Percentiles rank a stretch among this genome's conserved stretches.
These are phyloP conservation scores for Bathynomus jamesi DNA, from an alignment of 1,140 invertebrate genomes.

Conservation along the genomic window DNA sequence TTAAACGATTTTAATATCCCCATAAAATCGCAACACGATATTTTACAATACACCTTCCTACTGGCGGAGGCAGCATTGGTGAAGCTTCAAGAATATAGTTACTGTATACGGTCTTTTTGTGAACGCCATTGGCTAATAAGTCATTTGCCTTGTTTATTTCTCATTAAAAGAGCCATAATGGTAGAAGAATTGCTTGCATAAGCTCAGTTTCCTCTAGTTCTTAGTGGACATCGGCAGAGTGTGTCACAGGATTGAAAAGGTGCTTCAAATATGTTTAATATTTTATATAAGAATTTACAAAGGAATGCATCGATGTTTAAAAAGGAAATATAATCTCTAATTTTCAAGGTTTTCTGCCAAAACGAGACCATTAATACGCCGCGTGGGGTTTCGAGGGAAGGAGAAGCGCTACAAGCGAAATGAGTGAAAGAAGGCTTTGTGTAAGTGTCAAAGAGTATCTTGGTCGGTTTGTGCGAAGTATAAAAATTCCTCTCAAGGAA, in stretches of 20 bases:
- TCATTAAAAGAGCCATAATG: constrained; percentile 33
- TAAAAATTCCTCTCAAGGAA: too few species aligned
- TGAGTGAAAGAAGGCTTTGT: too few species aligned
- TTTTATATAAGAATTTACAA: too few species aligned
- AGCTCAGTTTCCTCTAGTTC: constrained; percentile 25
- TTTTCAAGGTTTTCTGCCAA: too few species aligned
- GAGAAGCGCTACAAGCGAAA: too few species aligned
- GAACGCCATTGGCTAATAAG: constrained; percentile 33
- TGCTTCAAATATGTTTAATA: too few species aligned
- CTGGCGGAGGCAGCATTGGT: constrained; percentile 31
- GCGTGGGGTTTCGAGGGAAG: too few species aligned
- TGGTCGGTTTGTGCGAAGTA: too few species aligned
- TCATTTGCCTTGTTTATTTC: constrained; percentile 34
- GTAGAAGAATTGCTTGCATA: constrained; percentile 32
- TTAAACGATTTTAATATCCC: constrained; percentile 33
- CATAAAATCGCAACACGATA: constrained; percentile 29
- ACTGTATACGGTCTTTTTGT: constrained; percentile 25
- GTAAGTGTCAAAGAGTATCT: too few species aligned
- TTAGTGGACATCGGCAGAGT: constrained; percentile 21
- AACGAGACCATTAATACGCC: too few species aligned
- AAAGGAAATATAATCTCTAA: too few species aligned
- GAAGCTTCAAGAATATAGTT: constrained; percentile 34
- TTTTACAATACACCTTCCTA: constrained; percentile 31
- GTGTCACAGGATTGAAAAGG: not conserved
- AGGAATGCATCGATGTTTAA: too few species aligned